phyloP scores from a whole-genome alignment of 2,888 invertebrate species.

The Eremobia ochroleuca region DNA sequence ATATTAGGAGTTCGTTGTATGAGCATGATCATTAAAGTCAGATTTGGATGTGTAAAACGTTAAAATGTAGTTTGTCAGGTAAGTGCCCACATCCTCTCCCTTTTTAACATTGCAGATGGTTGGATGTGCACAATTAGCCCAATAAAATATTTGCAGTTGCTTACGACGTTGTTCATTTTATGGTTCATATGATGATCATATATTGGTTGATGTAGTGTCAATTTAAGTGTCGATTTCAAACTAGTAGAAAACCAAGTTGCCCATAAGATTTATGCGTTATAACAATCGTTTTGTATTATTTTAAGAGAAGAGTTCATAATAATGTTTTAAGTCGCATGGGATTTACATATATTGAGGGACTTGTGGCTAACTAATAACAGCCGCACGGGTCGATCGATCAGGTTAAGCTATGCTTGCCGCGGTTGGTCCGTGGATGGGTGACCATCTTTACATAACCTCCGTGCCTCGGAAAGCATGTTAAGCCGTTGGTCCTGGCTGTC shows the following conservation, averaged over 20 bases:
- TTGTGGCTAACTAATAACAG: too few species aligned
- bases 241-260: slow-evolving; percentile 35
- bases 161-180: slow-evolving; percentile 48
- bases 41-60: slow-evolving; percentile 76
- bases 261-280: slow-evolving; percentile 4
- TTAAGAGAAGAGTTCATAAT: neutral
- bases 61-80: slow-evolving; percentile 72
- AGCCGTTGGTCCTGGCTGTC: too few species aligned
- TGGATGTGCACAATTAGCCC: slow-evolving; percentile 59
- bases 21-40: slow-evolving; percentile 78
- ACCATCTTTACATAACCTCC: too few species aligned
- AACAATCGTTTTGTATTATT: neutral
- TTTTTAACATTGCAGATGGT: slow-evolving; percentile 64
- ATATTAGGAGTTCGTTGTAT: slow-evolving; percentile 79
- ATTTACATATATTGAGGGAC: too few species aligned
- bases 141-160: slow-evolving; percentile 61
- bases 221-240: slow-evolving; percentile 50
- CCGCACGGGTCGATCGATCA: too few species aligned
- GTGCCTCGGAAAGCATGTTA: too few species aligned
- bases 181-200: slow-evolving; percentile 56
- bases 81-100: slow-evolving; percentile 69
- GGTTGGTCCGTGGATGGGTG: too few species aligned
- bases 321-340: neutral
- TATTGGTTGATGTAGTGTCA: slow-evolving; percentile 59
- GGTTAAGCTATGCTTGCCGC: too few species aligned